These are phyloP conservation scores for Sebastiscus tertius DNA, from an alignment of 2,797 vertebrate genomes.

Conservation along the genomic window DNA sequence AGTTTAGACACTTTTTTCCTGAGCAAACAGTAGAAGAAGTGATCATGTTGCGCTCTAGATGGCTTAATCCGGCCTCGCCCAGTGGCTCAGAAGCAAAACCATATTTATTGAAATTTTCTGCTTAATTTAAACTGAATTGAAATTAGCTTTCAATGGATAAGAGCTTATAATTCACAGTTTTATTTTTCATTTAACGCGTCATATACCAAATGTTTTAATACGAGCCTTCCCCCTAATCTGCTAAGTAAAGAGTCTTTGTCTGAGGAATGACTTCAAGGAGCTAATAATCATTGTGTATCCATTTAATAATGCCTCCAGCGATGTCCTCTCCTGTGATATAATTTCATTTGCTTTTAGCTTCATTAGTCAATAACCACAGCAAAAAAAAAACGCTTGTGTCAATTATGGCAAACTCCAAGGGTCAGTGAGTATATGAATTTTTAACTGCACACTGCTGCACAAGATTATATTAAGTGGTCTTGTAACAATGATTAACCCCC, in stretches of 20 bases:
- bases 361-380: conserved; percentile 76
- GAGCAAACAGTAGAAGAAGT: conserved; percentile 33
- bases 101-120: conserved; percentile 84
- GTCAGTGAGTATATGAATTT: conserved; percentile 69
- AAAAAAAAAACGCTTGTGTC: conserved; percentile 36
- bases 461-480: conserved; percentile 66
- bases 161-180: conserved; percentile 74
- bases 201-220: conserved; percentile 81
- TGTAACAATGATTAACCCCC: conserved; percentile 68
- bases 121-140: conserved; percentile 81
- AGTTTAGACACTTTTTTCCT: conserved; percentile 49
- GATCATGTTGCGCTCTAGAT: conserved; percentile 42
- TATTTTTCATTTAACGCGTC: conserved; percentile 86
- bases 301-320: conserved; percentile 59
- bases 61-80: conserved; percentile 59
- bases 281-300: conserved; percentile 68
- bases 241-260: conserved; percentile 75
- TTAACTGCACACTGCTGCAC: conserved; percentile 58
- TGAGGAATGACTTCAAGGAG: conserved; percentile 67
- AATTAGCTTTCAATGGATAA: conserved; percentile 75
- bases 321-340: conserved; percentile 60
- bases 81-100: conserved; percentile 74
- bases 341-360: conserved; percentile 73
- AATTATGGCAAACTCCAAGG: conserved; percentile 66
- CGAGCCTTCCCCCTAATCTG: conserved; percentile 71